Conservation (phyloP, 2,797 vertebrate species). For the Muscicapa striata region DNA sequence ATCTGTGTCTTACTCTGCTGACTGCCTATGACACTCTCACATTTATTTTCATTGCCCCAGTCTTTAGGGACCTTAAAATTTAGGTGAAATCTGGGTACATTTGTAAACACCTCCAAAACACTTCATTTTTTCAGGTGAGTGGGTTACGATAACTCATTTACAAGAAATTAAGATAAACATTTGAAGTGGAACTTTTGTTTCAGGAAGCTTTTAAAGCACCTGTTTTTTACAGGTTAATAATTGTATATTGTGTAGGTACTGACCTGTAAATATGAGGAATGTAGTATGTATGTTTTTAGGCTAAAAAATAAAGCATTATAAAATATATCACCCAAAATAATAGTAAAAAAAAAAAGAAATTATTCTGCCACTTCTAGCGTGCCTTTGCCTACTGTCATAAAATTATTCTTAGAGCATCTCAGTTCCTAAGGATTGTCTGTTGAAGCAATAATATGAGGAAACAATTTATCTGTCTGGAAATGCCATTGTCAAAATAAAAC, state of each 20-base stretch:
- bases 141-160: background rate
- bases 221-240: background rate
- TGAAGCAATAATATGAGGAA: background rate
- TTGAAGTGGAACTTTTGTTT: background rate
- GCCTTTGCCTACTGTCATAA: background rate
- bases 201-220: background rate
- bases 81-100: background rate
- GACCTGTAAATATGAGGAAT: background rate
- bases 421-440: background rate
- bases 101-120: background rate
- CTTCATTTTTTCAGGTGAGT: background rate
- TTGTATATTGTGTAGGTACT: background rate
- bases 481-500: background rate
- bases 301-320: background rate
- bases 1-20: background rate
- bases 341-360: background rate
- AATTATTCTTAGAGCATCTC: background rate
- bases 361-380: background rate
- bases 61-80: background rate
- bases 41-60: background rate
- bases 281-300: background rate
- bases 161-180: background rate
- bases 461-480: background rate
- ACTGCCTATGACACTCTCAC: background rate
- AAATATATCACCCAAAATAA: background rate